Conservation (phyloP, 1,140 invertebrate genomes). For the Dendroctonus ponderosae region DNA sequence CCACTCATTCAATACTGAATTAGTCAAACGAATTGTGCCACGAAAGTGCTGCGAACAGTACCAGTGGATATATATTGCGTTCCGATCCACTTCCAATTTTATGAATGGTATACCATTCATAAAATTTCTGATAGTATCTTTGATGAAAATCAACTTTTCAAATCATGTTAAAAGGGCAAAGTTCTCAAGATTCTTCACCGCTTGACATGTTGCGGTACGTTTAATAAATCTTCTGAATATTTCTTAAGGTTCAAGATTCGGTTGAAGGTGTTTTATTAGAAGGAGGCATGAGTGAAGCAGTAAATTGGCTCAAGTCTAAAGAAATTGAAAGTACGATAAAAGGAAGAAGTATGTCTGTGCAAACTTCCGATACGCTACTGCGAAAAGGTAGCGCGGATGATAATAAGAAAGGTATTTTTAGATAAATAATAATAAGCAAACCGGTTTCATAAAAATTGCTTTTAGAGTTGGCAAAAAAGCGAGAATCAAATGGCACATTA, state of each 20-base stretch:
- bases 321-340: constrained; percentile 48
- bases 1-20: background rate
- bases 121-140: background rate
- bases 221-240: background rate
- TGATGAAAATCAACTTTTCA: too few species aligned
- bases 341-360: constrained; percentile 27
- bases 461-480: constrained; percentile 10
- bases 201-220: background rate
- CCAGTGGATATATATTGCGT: too few species aligned
- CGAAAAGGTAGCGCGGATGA: constrained; percentile 30
- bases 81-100: too few species aligned
- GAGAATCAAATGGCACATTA: constrained; percentile 9
- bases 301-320: constrained; percentile 64
- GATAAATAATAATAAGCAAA: background rate
- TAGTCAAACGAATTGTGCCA: background rate
- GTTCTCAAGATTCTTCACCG: background rate
- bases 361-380: constrained; percentile 37
- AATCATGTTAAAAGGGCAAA: constrained; percentile 1
- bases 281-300: constrained; percentile 55
- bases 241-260: constrained; percentile 55
- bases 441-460: background rate
- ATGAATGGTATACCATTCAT: background rate
- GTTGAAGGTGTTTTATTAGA: constrained; percentile 60
- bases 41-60: too few species aligned
- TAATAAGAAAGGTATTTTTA: constrained; percentile 25